phyloP scores from a whole-genome alignment of 2,113 vertebrate species.

The Petaurus breviceps region DNA sequence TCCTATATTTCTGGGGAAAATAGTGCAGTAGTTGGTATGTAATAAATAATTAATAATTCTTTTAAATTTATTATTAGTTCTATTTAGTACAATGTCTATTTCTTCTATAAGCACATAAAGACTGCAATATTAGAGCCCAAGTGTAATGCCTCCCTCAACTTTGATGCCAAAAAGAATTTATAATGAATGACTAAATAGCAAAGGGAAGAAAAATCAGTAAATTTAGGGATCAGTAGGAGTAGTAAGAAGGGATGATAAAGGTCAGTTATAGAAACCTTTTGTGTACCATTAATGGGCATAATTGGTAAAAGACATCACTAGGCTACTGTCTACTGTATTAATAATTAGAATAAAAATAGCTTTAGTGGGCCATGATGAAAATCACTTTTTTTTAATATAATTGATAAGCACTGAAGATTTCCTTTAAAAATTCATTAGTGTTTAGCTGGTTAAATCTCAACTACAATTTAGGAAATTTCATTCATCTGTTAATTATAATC shows the following conservation, averaged over 20 bases:
- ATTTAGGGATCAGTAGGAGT: not conserved
- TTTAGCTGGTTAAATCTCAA: constrained; percentile 69
- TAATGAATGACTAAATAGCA: constrained; percentile 5
- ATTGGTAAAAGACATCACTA: constrained; percentile 18
- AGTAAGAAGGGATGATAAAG: constrained; percentile 10
- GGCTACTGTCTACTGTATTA: constrained; percentile 50
- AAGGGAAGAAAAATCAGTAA: constrained; percentile 22
- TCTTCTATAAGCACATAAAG: constrained; percentile 72
- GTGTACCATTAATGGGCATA: constrained; percentile 14
- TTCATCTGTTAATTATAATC: constrained; percentile 72
- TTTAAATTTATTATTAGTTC: no score
- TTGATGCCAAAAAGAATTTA: not conserved
- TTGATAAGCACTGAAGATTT: constrained; percentile 56
- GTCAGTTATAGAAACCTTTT: constrained; percentile 46
- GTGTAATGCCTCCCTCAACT: no score
- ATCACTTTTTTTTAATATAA: constrained; percentile 52
- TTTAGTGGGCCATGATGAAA: constrained; percentile 45
- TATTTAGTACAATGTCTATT: no score
- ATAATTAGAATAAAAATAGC: constrained; percentile 45
- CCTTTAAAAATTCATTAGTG: constrained; percentile 62
- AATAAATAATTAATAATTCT: no score
- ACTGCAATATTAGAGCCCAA: constrained; percentile 12
- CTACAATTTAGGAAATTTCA: constrained; percentile 70
- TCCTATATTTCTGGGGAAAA: no score
- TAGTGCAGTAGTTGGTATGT: no score